Conservation (phyloP, 2,888 invertebrate species). For the Exocentrus adspersus region DNA sequence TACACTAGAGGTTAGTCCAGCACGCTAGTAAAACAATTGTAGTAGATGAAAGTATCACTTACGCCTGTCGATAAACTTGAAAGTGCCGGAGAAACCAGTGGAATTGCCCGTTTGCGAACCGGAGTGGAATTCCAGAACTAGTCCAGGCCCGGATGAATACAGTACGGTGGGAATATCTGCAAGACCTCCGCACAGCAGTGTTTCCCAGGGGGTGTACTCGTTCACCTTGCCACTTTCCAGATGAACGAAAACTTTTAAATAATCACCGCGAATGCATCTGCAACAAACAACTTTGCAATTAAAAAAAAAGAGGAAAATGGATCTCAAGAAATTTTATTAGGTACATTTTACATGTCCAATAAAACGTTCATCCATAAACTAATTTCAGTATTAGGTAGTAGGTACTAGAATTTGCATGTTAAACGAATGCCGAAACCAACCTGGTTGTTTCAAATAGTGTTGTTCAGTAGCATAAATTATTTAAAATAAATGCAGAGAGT, state of each 20-base stretch:
- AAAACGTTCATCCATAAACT: too few species aligned
- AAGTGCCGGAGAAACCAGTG: slow-evolving; percentile 80
- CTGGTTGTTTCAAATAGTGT: too few species aligned
- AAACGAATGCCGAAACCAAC: too few species aligned
- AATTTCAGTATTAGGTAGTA: too few species aligned
- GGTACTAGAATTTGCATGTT: too few species aligned
- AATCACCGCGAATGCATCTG: slow-evolving; percentile 81
- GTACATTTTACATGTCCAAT: too few species aligned
- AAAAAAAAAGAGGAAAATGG: too few species aligned
- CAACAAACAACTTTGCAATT: slow-evolving; percentile 59
- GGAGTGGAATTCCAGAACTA: slow-evolving; percentile 80
- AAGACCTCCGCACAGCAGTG: slow-evolving; percentile 76
- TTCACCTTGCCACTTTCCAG: slow-evolving; percentile 77
- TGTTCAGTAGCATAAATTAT: too few species aligned
- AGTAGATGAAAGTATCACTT: slow-evolving; percentile 58
- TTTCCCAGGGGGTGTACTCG: slow-evolving; percentile 80
- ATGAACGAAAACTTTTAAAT: slow-evolving; percentile 81
- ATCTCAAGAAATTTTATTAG: too few species aligned
- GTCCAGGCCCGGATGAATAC: slow-evolving; percentile 78
- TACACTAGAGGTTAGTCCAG: background rate
- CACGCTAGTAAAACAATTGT: slow-evolving; percentile 5
- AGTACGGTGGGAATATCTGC: slow-evolving; percentile 76
- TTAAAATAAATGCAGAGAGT: too few species aligned
- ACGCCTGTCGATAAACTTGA: slow-evolving; percentile 82
- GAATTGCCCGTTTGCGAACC: slow-evolving; percentile 67